Percentiles rank a stretch among this genome's conserved stretches.
Evolutionary conservation across 2,113 vertebrate genomes (phyloP).

Genomic region (Hypanus sabinus): DNA sequence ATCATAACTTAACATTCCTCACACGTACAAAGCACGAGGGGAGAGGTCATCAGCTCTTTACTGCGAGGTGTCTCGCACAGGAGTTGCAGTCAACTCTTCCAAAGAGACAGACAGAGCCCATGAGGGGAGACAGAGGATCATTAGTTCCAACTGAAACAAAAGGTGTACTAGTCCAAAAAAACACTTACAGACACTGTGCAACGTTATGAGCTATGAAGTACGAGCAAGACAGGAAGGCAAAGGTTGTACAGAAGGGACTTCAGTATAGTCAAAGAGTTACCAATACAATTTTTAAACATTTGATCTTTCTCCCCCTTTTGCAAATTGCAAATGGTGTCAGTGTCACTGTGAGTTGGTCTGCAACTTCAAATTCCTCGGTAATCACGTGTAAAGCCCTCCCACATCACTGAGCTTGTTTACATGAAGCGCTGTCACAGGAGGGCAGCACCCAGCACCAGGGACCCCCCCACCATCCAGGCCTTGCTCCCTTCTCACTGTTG

Average conservation of each 20-base stretch:
- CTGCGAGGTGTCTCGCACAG: background rate
- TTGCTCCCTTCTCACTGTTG: too few species aligned
- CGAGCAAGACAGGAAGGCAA: background rate
- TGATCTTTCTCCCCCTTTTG: background rate
- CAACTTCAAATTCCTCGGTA: too few species aligned
- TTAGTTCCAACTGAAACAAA: background rate
- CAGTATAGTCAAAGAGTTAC: background rate
- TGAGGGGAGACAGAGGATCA: background rate
- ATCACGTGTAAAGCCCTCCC: too few species aligned
- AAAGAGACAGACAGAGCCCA: background rate
- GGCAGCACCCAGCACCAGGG: too few species aligned
- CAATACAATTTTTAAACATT: background rate
- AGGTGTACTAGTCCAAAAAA: background rate
- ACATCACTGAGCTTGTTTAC: too few species aligned
- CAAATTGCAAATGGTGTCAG: too few species aligned
- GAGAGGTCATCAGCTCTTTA: background rate
- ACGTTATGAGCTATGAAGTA: background rate
- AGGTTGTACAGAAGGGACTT: too few species aligned
- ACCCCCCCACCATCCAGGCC: too few species aligned
- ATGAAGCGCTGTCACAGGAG: too few species aligned
- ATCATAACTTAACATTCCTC: slow-evolving; percentile 33
- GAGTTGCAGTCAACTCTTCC: background rate
- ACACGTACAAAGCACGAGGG: background rate
- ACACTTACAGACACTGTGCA: background rate
- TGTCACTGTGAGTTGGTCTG: background rate